A percentile compares a stretch with the other conserved stretches of the same genome.
These are phyloP conservation scores for Thelaira solivaga DNA, from an alignment of 2,888 invertebrate species.

Conservation along the genomic window DNA sequence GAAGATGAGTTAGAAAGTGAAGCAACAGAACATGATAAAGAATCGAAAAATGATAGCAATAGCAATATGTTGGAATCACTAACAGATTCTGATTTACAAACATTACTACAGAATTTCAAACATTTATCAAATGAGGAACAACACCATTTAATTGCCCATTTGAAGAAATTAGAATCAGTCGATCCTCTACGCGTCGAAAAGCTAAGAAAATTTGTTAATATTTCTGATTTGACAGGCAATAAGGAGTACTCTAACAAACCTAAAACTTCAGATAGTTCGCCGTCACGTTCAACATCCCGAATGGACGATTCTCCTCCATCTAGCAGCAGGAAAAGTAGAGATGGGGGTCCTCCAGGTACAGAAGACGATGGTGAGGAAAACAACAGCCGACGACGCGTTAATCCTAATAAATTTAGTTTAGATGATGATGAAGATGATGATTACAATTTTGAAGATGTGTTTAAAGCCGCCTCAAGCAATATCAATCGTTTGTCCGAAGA, in stretches of 20 bases:
- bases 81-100: conserved; percentile 88
- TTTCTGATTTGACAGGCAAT: conserved; percentile 71
- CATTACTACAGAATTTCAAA: conserved; percentile 87
- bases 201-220: conserved; percentile 85
- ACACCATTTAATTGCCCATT: conserved; percentile 87
- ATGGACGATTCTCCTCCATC: conserved; percentile 57
- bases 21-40: conserved; percentile 63
- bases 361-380: conserved; percentile 66
- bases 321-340: conserved; percentile 15
- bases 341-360: conserved; percentile 46
- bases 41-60: conserved; percentile 65
- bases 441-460: conserved; percentile 90
- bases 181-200: conserved; percentile 88
- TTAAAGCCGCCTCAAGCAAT: conserved; percentile 86
- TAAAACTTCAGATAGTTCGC: conserved; percentile 37
- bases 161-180: conserved; percentile 87
- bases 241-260: conserved; percentile 30
- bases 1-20: conserved; percentile 70
- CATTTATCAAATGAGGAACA: conserved; percentile 89
- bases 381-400: conserved; percentile 64
- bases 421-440: conserved; percentile 87
- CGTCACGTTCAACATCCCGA: conserved; percentile 41
- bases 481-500: conserved; percentile 80
- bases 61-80: conserved; percentile 83
- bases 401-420: conserved; percentile 75